A percentile compares a stretch with the other conserved stretches of the same genome.
Evolutionary conservation across 2,888 invertebrate genomes (phyloP).

Genomic region (Calephelis perditalis): DNA sequence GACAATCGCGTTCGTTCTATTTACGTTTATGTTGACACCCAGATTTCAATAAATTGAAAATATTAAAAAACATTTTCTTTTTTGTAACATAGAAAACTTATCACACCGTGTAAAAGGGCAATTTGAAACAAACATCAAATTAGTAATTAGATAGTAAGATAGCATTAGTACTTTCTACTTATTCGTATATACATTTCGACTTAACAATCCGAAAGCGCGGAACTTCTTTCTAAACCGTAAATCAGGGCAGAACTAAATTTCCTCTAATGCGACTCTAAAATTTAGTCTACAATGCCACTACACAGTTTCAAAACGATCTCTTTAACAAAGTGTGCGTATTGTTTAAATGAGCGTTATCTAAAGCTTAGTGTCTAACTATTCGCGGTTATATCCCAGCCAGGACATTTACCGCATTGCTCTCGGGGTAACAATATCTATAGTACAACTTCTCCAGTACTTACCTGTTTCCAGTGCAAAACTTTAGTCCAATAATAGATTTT

Average conservation of each 20-base stretch:
- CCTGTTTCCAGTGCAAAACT: conserved; percentile 16
- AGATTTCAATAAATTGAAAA: too few relatives aligned
- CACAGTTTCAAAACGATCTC: conserved; percentile 46
- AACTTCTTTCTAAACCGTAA: conserved; percentile 44
- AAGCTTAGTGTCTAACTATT: conserved; percentile 28
- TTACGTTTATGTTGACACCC: too few relatives aligned
- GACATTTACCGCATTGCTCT: conserved; percentile 23
- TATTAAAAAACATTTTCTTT: too few relatives aligned
- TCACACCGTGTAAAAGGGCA: too few relatives aligned
- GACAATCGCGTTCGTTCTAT: too few relatives aligned
- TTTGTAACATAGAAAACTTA: too few relatives aligned
- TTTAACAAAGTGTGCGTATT: conserved; percentile 47
- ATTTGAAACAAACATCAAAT: too few relatives aligned
- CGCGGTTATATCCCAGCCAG: conserved; percentile 19
- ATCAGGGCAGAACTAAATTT: conserved; percentile 62
- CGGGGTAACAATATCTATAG: conserved; percentile 27
- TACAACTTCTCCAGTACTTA: conserved; percentile 21
- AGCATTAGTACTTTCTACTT: too few relatives aligned
- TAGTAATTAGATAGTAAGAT: too few relatives aligned
- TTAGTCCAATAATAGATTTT: conserved; percentile 18
- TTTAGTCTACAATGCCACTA: conserved; percentile 54
- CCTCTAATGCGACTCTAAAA: conserved; percentile 64
- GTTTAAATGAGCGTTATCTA: conserved; percentile 47
- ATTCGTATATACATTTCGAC: too few relatives aligned
- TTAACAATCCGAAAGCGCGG: too few relatives aligned